Evolutionary conservation across 2,113 vertebrate species (phyloP).

Genomic region (Tamias sibiricus): DNA sequence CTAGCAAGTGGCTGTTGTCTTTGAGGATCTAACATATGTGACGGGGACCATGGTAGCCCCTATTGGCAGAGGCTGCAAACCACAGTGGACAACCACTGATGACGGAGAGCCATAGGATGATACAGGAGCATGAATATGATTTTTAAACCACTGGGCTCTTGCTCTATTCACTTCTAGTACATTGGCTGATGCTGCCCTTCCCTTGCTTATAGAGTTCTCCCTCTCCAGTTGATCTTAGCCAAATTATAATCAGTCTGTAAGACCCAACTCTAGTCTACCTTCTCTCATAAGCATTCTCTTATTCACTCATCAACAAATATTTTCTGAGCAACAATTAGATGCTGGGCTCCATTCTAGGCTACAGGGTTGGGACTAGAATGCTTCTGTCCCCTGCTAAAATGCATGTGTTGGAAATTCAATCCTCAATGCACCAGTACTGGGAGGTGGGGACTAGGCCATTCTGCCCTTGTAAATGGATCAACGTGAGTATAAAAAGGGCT

Average conservation of each 20-base stretch:
- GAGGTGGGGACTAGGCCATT: not conserved
- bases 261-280: not conserved
- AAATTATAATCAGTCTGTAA: not conserved
- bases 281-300: not conserved
- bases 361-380: not conserved
- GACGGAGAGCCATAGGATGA: not conserved
- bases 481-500: not conserved
- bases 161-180: not conserved
- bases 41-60: not conserved
- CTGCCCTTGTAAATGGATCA: not conserved
- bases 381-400: not conserved
- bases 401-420: not conserved
- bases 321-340: not conserved
- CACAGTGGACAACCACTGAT: constrained; percentile 9
- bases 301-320: not conserved
- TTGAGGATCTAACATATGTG: not conserved
- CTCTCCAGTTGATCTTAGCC: not conserved
- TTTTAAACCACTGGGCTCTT: not conserved
- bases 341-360: not conserved
- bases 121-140: not conserved
- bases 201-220: not conserved
- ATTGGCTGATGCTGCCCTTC: not conserved
- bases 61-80: constrained; percentile 32
- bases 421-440: not conserved
- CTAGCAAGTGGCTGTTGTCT: not conserved